Percentiles rank a stretch among this genome's conserved stretches.
Evolutionary conservation across 2,888 invertebrate genomes (phyloP).

Genomic region (Aricia artaxerxes): DNA sequence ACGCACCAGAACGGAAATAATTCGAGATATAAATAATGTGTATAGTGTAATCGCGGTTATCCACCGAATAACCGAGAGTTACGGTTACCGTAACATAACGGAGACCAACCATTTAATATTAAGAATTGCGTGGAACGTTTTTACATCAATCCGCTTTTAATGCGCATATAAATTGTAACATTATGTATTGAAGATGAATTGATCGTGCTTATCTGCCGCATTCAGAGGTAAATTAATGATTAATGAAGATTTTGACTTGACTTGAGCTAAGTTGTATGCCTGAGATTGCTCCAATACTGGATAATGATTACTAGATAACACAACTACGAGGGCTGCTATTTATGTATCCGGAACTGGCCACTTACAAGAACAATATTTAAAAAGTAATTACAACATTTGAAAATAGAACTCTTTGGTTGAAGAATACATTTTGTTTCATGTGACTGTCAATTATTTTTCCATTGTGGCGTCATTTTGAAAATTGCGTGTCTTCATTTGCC

Average conservation of each 20-base stretch:
- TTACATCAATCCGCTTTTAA: constrained; percentile 16
- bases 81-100: constrained; percentile 62
- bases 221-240: too few species aligned
- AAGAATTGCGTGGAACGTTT: constrained; percentile 46
- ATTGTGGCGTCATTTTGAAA: too few species aligned
- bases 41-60: constrained; percentile 14
- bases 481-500: too few species aligned
- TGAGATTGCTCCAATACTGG: background rate
- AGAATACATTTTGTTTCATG: too few species aligned
- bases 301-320: too few species aligned
- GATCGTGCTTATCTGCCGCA: background rate
- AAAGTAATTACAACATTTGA: too few species aligned
- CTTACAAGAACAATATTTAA: too few species aligned
- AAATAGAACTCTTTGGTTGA: too few species aligned
- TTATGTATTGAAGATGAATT: background rate
- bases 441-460: too few species aligned
- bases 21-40: constrained; percentile 4
- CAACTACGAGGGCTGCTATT: too few species aligned
- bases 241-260: too few species aligned
- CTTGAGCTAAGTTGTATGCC: background rate
- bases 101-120: constrained; percentile 57
- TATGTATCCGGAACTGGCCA: too few species aligned
- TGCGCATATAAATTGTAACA: constrained; percentile 17
- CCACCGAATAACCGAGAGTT: constrained; percentile 9
- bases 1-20: constrained; percentile 4